These are phyloP conservation scores for Lycophotia porphyrea DNA, from an alignment of 2,888 invertebrate genomes.

Conservation along the genomic window DNA sequence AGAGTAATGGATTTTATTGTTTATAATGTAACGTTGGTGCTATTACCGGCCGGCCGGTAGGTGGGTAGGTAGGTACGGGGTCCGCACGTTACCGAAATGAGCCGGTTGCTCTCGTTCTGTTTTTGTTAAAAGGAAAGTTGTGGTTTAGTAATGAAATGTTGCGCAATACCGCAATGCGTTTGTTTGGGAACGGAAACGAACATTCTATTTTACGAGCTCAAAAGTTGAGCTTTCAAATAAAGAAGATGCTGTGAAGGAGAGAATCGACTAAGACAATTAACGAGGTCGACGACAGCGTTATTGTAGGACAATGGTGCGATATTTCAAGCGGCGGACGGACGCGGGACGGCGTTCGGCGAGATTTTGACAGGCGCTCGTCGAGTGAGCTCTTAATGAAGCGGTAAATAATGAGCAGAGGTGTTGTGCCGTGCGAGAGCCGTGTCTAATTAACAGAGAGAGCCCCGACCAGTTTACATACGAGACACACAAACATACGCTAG, in stretches of 20 bases:
- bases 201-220: constrained; percentile 79
- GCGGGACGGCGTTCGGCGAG: constrained; percentile 80
- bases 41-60: constrained; percentile 79
- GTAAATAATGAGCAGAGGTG: constrained; percentile 89
- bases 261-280: constrained; percentile 84
- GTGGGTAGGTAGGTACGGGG: constrained; percentile 80
- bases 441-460: constrained; percentile 86
- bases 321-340: constrained; percentile 83
- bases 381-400: constrained; percentile 89
- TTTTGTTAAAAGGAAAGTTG: constrained; percentile 81
- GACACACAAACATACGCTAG: constrained; percentile 61
- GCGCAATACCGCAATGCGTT: constrained; percentile 75
- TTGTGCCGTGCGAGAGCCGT: constrained; percentile 83
- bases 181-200: constrained; percentile 78
- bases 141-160: constrained; percentile 78
- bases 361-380: constrained; percentile 88
- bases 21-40: constrained; percentile 81
- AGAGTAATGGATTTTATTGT: constrained; percentile 83
- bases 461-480: constrained; percentile 77
- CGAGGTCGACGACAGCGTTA: constrained; percentile 86
- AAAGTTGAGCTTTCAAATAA: constrained; percentile 78
- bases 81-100: constrained; percentile 85
- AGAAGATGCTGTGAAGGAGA: constrained; percentile 76
- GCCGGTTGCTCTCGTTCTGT: constrained; percentile 76
- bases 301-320: constrained; percentile 87